Evolutionary conservation across 2,797 vertebrate genomes (phyloP).

Genomic region (Gorsachius magnificus): DNA sequence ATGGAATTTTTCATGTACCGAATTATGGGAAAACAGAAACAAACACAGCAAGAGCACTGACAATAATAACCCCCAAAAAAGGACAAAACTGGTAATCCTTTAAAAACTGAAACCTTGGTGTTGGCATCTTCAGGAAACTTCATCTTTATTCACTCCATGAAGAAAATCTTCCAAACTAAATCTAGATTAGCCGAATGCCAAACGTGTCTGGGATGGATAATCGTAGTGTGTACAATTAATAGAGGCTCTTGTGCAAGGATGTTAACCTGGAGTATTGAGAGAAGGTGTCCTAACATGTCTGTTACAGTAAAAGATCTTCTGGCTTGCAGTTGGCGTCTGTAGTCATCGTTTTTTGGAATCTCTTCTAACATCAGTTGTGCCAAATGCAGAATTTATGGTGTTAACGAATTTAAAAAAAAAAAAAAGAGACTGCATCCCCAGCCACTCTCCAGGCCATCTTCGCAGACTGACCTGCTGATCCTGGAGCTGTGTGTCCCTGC

Average conservation of each 20-base stretch:
- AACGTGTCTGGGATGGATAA: not conserved
- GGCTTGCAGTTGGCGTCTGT: not conserved
- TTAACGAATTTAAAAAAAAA: not conserved
- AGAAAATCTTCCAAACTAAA: not conserved
- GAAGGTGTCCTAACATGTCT: constrained; percentile 27
- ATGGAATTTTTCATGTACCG: not conserved
- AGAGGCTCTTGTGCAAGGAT: constrained; percentile 26
- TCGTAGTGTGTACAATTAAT: not conserved
- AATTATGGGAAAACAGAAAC: not conserved
- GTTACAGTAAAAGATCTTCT: constrained; percentile 3
- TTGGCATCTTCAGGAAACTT: not conserved
- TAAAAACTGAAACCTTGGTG: not conserved
- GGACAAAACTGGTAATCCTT: not conserved
- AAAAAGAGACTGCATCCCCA: not conserved
- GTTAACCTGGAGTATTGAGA: not conserved
- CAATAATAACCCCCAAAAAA: not conserved
- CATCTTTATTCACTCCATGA: not conserved
- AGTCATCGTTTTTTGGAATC: not conserved
- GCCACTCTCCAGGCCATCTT: not conserved
- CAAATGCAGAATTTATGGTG: not conserved
- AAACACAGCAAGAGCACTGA: not conserved
- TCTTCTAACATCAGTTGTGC: not conserved
- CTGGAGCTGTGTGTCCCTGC: not conserved
- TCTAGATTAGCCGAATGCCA: not conserved
- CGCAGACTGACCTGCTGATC: not conserved